phyloP scores from a whole-genome alignment of 2,113 vertebrate species.

The Galeopterus variegatus region DNA sequence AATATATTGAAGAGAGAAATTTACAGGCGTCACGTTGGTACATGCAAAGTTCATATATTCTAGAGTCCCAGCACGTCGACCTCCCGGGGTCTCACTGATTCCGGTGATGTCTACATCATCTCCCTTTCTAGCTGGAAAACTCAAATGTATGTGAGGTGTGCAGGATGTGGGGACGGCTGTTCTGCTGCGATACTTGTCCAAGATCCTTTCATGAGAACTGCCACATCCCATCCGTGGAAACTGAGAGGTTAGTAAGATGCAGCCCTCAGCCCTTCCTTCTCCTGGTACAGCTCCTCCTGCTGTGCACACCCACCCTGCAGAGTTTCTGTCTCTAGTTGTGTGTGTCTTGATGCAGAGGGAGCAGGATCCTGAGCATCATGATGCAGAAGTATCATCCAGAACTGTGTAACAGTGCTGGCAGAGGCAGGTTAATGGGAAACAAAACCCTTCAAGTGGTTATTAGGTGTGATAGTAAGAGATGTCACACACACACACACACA shows the following conservation, averaged over 20 bases:
- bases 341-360: not conserved
- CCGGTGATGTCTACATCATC: not conserved
- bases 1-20: not conserved
- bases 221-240: slow-evolving; percentile 90
- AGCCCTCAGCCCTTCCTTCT: not conserved
- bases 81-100: not conserved
- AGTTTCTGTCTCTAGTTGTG: not conserved
- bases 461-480: not conserved
- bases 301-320: not conserved
- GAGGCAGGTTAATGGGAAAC: not conserved
- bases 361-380: not conserved
- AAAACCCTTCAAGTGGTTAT: not conserved
- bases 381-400: not conserved
- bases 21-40: not conserved
- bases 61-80: not conserved
- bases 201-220: slow-evolving; percentile 93
- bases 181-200: slow-evolving; percentile 94
- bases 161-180: slow-evolving; percentile 89
- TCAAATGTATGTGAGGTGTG: slow-evolving; percentile 93
- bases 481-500: not conserved
- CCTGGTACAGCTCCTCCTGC: not conserved
- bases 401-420: not conserved
- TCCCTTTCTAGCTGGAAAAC: slow-evolving; percentile 84
- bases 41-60: not conserved
- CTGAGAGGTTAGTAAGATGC: slow-evolving; percentile 54